Conservation (phyloP, 2,113 vertebrate species). For the Nestor notabilis region DNA sequence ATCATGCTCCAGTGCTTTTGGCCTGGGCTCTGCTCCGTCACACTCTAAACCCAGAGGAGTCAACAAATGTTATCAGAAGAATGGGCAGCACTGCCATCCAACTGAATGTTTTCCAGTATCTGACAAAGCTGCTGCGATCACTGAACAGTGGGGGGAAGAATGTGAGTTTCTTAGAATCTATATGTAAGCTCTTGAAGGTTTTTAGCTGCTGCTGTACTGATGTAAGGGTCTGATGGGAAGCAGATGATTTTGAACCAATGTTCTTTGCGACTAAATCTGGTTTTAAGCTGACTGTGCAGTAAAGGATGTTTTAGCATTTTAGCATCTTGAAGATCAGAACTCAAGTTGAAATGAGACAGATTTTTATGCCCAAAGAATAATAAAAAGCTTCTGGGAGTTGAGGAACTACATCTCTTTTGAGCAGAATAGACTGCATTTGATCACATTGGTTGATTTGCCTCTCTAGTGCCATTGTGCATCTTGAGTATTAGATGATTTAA, state of each 20-base stretch:
- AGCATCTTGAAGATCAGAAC: not conserved
- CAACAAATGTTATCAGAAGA: conserved; percentile 80
- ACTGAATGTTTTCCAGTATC: conserved; percentile 91
- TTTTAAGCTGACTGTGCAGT: not conserved
- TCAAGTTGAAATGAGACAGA: not conserved
- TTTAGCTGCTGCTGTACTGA: not conserved
- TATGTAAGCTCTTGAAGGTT: not conserved
- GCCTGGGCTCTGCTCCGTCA: conserved; percentile 95
- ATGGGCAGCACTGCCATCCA: conserved; percentile 91
- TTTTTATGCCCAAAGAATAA: not conserved
- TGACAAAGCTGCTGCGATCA: conserved; percentile 86
- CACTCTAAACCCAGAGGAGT: conserved; percentile 87
- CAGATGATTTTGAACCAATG: not conserved
- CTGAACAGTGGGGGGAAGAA: conserved; percentile 90
- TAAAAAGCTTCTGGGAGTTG: not conserved
- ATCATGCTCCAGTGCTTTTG: conserved; percentile 90
- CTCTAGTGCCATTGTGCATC: not conserved
- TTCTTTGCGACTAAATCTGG: not conserved
- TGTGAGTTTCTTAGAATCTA: conserved; percentile 69
- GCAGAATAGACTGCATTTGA: not conserved
- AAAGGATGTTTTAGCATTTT: not conserved
- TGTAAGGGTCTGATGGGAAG: not conserved
- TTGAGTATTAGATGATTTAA: not conserved
- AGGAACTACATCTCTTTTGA: not conserved
- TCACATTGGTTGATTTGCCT: not conserved